A percentile compares a stretch with the other conserved stretches of the same genome.
Conservation (phyloP, 2,797 vertebrate genomes). For the Masticophis lateralis region DNA sequence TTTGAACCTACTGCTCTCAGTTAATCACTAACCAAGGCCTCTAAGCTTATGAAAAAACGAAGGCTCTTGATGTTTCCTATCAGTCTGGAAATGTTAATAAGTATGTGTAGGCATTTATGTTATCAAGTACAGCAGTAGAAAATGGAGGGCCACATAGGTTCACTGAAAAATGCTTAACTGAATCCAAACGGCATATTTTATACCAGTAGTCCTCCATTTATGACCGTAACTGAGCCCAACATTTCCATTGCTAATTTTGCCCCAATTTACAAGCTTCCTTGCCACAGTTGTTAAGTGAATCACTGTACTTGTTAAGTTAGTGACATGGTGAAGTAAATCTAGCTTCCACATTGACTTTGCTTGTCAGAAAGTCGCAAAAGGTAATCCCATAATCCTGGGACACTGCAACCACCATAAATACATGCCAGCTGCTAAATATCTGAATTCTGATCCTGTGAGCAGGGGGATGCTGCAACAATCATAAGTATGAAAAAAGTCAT, state of each 20-base stretch:
- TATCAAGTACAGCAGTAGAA: neutral
- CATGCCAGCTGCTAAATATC: neutral
- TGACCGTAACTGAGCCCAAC: neutral
- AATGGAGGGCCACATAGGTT: neutral
- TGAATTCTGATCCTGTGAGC: neutral
- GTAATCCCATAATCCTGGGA: neutral
- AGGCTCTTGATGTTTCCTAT: neutral
- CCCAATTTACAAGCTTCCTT: neutral
- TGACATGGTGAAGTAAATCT: neutral
- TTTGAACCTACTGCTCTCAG: neutral
- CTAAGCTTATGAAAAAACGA: neutral
- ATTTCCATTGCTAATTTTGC: neutral
- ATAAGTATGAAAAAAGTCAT: neutral
- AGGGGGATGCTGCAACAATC: neutral
- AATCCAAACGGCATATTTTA: neutral
- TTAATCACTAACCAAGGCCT: neutral
- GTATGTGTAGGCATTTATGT: neutral
- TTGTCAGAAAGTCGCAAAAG: neutral
- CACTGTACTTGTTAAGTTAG: neutral
- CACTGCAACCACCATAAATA: neutral
- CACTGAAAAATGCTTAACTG: constrained; percentile 3
- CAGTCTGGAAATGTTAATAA: neutral
- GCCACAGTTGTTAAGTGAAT: neutral
- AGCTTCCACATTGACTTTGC: neutral
- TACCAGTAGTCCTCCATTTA: neutral